phyloP scores from a whole-genome alignment of 1,140 invertebrate species.

The Eurosta solidaginis region DNA sequence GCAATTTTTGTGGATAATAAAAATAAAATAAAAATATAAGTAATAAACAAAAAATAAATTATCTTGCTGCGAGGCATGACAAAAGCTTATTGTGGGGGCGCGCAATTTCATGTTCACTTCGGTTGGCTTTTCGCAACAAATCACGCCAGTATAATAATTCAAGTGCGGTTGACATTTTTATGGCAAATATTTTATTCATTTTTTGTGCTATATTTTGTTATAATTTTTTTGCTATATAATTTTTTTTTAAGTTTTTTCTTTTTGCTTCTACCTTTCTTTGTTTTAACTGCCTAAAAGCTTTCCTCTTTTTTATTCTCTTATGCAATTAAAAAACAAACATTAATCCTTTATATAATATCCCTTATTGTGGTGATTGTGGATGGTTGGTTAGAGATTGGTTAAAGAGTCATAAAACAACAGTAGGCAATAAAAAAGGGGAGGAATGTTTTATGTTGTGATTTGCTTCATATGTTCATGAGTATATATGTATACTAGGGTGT shows the following conservation, averaged over 20 bases:
- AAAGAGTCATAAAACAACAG: neutral
- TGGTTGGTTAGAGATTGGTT: neutral
- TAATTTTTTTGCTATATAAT: neutral
- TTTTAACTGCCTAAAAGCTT: neutral
- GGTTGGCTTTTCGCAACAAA: neutral
- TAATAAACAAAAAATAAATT: neutral
- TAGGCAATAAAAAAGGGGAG: conserved; percentile 3
- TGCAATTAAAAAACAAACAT: conserved; percentile 25
- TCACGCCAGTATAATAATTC: conserved; percentile 9
- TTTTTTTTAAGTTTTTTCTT: neutral
- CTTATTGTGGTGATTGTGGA: neutral
- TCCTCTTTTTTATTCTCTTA: neutral
- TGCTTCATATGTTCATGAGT: too few species aligned
- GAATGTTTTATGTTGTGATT: neutral
- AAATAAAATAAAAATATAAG: neutral
- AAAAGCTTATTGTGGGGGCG: neutral
- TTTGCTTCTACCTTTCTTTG: neutral
- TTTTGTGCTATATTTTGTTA: neutral
- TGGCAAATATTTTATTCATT: conserved; percentile 22
- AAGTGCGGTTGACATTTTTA: conserved; percentile 16
- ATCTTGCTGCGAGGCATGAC: neutral
- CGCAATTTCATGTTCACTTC: neutral
- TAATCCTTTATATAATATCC: conserved; percentile 27
- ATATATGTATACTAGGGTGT: too few species aligned
- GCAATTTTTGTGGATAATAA: too few species aligned